Evolutionary conservation across 2,113 vertebrate genomes (phyloP).

Genomic region (Sitta europaea): DNA sequence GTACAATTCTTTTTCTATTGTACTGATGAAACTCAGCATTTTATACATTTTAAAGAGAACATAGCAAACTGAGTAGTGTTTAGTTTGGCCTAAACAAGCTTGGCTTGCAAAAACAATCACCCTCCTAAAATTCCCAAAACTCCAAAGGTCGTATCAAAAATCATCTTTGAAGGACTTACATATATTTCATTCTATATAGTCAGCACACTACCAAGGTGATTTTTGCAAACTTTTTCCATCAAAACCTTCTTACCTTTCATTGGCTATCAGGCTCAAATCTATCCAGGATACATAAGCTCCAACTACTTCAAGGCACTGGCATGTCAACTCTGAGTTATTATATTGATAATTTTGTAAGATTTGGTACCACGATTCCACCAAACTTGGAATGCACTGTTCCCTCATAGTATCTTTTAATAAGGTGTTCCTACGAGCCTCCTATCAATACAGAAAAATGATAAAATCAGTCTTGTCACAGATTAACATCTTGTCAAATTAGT

Average conservation of each 20-base stretch:
- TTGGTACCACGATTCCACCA: constrained; percentile 99
- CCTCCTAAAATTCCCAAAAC: neutral
- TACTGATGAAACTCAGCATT: neutral
- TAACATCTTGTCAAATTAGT: neutral
- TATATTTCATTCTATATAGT: neutral
- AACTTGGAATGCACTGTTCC: constrained; percentile 92
- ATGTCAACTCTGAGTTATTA: constrained; percentile 92
- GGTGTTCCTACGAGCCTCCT: constrained; percentile 94
- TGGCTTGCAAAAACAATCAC: neutral
- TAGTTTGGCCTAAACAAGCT: neutral
- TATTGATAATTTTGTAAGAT: constrained; percentile 94
- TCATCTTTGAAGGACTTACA: neutral
- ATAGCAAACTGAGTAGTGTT: neutral
- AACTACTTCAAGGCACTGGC: constrained; percentile 98
- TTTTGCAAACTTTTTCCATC: neutral
- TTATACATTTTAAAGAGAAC: neutral
- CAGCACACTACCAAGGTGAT: neutral
- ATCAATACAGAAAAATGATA: neutral
- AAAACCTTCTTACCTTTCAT: constrained; percentile 83
- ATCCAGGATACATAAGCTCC: constrained; percentile 98
- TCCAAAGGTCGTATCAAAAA: neutral
- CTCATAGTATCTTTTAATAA: constrained; percentile 95
- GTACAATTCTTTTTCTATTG: neutral
- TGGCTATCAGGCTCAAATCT: constrained; percentile 96
- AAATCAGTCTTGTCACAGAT: neutral